phyloP scores from a whole-genome alignment of 2,113 vertebrate genomes.

The zebrafish (Danio rerio) region GRCz12tu NC_133181.1:36066001-36066500 shows the following conservation, averaged over 20 bases:
- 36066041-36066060: constrained; percentile 26
- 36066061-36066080: constrained; percentile 72
- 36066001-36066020: constrained; percentile 29
- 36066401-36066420: neutral
- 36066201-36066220: constrained; percentile 59
- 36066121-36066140: constrained; percentile 59
- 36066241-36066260: neutral
- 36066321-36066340: neutral
- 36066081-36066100: constrained; percentile 77
- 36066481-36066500: constrained; percentile 22
- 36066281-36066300: too few species aligned
- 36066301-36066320: neutral
- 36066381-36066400: neutral
- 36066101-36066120: constrained; percentile 62
- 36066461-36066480: neutral
- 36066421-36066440: neutral
- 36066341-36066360: neutral
- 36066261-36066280: too few species aligned
- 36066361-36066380: neutral
- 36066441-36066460: neutral
- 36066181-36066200: constrained; percentile 65
- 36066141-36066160: constrained; percentile 13
- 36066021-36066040: constrained; percentile 25
- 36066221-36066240: constrained; percentile 61
- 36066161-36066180: constrained; percentile 35